These are phyloP conservation scores for Hylaeus volcanicus DNA, from an alignment of 1,140 invertebrate genomes.

Conservation along the genomic window DNA sequence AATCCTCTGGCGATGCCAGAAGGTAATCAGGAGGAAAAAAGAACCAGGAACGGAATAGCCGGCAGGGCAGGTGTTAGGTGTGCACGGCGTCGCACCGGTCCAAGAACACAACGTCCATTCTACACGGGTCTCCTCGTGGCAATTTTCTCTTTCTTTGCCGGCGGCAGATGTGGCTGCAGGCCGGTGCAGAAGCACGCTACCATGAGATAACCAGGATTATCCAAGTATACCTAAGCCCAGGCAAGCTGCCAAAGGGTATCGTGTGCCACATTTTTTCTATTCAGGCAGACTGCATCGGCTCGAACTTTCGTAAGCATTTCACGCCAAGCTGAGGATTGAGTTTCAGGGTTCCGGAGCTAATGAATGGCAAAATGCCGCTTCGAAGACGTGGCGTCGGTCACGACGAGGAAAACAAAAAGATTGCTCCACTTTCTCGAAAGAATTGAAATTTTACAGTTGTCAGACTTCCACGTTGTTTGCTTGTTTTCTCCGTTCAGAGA, in stretches of 20 bases:
- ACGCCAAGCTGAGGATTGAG: not conserved
- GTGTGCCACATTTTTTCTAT: constrained; percentile 1
- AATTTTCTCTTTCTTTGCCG: constrained; percentile 50
- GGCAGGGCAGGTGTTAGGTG: constrained; percentile 55
- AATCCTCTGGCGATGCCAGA: not conserved
- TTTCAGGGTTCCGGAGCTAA: not conserved
- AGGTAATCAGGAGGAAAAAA: constrained; percentile 26
- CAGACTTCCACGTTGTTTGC: no score
- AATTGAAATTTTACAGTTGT: no score
- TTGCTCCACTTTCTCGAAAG: not conserved
- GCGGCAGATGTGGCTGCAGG: constrained; percentile 57
- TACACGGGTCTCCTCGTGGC: constrained; percentile 21
- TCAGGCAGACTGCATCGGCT: not conserved
- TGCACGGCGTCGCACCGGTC: constrained; percentile 18
- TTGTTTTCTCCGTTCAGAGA: no score
- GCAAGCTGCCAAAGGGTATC: constrained; percentile 42
- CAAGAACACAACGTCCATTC: constrained; percentile 39
- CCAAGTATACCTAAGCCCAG: constrained; percentile 26
- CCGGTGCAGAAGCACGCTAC: constrained; percentile 38
- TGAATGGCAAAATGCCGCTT: constrained; percentile 5
- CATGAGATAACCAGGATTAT: constrained; percentile 60
- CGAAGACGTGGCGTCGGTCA: not conserved
- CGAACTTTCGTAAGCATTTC: not conserved
- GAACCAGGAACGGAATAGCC: constrained; percentile 27
- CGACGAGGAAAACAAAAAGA: not conserved